Percentiles rank a stretch among this genome's conserved stretches.
Evolutionary conservation across 1,140 invertebrate genomes (phyloP).

Genomic region (Atta texana): DNA sequence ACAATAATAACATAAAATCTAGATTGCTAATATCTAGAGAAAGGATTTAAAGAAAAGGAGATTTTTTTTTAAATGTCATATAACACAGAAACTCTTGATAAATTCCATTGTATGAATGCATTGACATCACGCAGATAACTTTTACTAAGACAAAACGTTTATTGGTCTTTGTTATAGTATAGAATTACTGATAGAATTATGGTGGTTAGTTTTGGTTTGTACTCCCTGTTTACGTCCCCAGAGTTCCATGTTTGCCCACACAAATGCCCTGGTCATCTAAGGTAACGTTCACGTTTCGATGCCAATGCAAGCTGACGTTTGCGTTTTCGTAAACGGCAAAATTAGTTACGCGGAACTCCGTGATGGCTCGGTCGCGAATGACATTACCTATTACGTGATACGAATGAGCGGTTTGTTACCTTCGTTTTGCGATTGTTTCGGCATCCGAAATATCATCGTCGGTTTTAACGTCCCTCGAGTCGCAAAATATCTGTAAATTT

Average conservation of each 20-base stretch:
- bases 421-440: constrained; percentile 39
- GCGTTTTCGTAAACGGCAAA: constrained; percentile 50
- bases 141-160: background rate
- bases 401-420: constrained; percentile 24
- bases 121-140: background rate
- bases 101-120: background rate
- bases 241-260: background rate
- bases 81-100: background rate
- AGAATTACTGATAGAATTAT: constrained; percentile 10
- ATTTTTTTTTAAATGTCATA: background rate
- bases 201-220: background rate
- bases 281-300: constrained; percentile 44
- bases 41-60: background rate
- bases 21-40: background rate
- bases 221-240: constrained; percentile 28
- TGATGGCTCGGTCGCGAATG: constrained; percentile 39
- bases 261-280: constrained; percentile 24
- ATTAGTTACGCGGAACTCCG: constrained; percentile 46
- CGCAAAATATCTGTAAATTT: constrained; percentile 14
- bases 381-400: constrained; percentile 40
- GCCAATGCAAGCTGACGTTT: constrained; percentile 58
- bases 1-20: background rate
- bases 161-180: constrained; percentile 17
- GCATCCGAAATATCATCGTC: constrained; percentile 26
- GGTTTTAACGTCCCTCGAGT: constrained; percentile 14